Evolutionary conservation across 1,140 invertebrate species (phyloP).

Genomic region (Apis dorsata): DNA sequence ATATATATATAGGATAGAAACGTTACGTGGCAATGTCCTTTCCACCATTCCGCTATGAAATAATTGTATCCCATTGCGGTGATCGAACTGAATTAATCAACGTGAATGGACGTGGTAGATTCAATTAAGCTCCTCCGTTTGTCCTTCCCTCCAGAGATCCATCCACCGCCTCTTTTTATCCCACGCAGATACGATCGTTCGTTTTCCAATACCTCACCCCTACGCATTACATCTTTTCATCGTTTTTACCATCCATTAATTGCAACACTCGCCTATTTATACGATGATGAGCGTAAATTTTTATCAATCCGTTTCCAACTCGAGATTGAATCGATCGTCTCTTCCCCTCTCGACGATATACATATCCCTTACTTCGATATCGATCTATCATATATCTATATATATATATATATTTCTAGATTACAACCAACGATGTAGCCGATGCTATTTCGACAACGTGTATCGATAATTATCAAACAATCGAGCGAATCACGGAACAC

Average conservation of each 20-base stretch:
- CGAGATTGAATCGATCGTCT: neutral
- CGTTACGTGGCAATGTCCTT: constrained; percentile 9
- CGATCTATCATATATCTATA: too few relatives aligned
- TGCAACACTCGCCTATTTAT: constrained; percentile 5
- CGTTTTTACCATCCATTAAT: constrained; percentile 2
- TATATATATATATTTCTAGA: neutral
- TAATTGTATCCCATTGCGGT: constrained; percentile 55
- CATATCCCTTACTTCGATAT: neutral
- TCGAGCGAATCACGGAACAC: neutral
- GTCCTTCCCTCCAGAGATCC: neutral
- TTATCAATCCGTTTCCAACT: neutral
- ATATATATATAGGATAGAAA: neutral
- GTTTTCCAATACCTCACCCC: neutral
- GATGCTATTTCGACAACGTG: constrained; percentile 15
- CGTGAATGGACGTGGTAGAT: constrained; percentile 44
- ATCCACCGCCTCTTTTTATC: neutral
- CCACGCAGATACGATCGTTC: neutral
- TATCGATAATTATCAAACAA: constrained; percentile 14
- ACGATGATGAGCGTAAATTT: neutral
- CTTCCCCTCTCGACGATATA: neutral
- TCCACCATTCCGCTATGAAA: constrained; percentile 45
- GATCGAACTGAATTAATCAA: constrained; percentile 61
- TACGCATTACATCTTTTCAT: constrained; percentile 25
- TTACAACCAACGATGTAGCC: neutral
- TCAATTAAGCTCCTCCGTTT: constrained; percentile 58